Conservation (phyloP, 92 coral and sea anemone genomes). For the Heliopora coerulea region DNA sequence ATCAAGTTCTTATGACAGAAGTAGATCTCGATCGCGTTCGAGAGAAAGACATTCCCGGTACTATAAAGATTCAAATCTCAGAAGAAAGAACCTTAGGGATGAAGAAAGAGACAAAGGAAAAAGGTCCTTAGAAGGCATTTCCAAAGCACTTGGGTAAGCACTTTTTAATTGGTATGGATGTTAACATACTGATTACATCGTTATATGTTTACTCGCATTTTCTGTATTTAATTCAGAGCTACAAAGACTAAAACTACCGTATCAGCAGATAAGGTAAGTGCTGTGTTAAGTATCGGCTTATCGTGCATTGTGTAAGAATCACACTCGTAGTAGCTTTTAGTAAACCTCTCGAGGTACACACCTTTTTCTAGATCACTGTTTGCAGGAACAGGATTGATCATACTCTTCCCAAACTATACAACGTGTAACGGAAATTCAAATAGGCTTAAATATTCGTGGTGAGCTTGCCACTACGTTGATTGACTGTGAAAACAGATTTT, state of each 20-base stretch:
- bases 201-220: background rate
- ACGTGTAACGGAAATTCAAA: too few relatives aligned
- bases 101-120: constrained; percentile 3
- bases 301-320: too few relatives aligned
- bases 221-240: background rate
- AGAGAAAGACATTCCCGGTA: background rate
- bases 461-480: too few relatives aligned
- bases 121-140: background rate
- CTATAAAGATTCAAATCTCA: constrained; percentile 3
- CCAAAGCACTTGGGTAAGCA: background rate
- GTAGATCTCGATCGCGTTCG: constrained; percentile 36
- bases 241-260: constrained; percentile 5
- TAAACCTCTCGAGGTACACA: too few relatives aligned
- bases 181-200: background rate
- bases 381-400: too few relatives aligned
- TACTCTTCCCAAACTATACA: too few relatives aligned
- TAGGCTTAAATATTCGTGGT: too few relatives aligned
- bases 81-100: background rate
- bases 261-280: constrained; percentile 7
- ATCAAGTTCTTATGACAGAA: constrained; percentile 23
- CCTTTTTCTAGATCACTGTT: too few relatives aligned
- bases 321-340: too few relatives aligned
- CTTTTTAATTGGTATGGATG: too few relatives aligned
- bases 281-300: too few relatives aligned
- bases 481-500: too few relatives aligned